Evolutionary conservation across 2,888 invertebrate genomes (phyloP), one percentile per base, ranked within the genome.

Genomic region (Ptilodon capucinus): DNA sequence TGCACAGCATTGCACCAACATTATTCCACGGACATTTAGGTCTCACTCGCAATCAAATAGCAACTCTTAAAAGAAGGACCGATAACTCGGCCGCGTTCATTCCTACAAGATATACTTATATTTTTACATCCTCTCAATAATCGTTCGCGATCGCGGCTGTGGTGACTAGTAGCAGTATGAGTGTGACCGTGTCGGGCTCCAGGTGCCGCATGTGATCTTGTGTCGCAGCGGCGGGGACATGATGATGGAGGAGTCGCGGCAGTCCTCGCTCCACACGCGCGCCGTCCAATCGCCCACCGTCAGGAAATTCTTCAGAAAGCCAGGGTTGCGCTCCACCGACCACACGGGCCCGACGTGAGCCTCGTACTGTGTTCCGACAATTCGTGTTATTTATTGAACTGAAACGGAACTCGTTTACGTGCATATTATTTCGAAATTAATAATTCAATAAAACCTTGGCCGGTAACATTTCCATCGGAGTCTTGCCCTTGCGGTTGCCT

Each of bases 231-330:
- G 93, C 67, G 93, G 93, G 9, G 97, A 96, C 97, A 97, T 97
- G 78, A 98, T 93, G 39, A 98, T 95, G 6, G 97, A 93, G 38
- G 97, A 97, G 77, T 98, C 98, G 51, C 94, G 93, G 74, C 97
- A 97, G 75, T 98, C 98, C 83, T 98, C 98, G 2, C 97, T 96
- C 97, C 98, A 98, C 63, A 98, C 95, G 63, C 95, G 93, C 0
- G 96, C 95, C 36, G 96, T 96, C 97, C 97, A 98, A 83, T 98
- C 98, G 1, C 98, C 98, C 36, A 98, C 95, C 0, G 97, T 96
- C 49, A 99, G 88, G 82, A 98, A 98, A 81, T 97, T 98, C 85
- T 98, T 98, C 1, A 97, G 93, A 85, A 97, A 98, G 21, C 94
- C 95, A 0, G 98, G 97, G 89, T 98, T 98, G 53, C 99, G 93